Evolutionary conservation across 1,140 invertebrate genomes (phyloP), one percentile per base, ranked within the genome.

Genomic region (Sinella curviseta): DNA sequence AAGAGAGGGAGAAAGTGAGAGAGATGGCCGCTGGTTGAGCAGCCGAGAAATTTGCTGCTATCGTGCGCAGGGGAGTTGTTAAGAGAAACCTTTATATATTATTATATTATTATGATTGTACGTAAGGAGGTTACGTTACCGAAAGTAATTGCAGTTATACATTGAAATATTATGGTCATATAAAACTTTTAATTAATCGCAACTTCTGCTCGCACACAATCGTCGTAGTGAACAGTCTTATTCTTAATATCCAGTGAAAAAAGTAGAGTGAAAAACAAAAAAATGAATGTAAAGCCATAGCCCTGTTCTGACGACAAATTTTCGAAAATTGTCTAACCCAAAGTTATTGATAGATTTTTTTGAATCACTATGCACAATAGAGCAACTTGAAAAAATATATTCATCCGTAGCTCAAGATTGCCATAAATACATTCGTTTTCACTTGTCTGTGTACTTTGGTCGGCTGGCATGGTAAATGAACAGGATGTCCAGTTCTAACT

Each of bases 121-220:
- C 39, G 39, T 48, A 12, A 48, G 8, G 39, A 48, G 20, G 39
- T 48, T 48, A 48, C 39, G 8, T 48, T 48, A 12, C 39, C 39
- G n/a, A 70, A 70, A 17, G 65, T 70, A 70, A 70, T 70, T 70
- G 65, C 65, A 70, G 65, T 70, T 60, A 14, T 60, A 60, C 65
- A 65, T 26, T 70, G 30, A 70, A 70, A 70, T 70, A 70, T 33
- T 70, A 33, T 70, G 12, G 65, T 33, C 65, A 33, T 48, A 48
- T 70, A 30, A 33, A 70, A 70, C 28, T 70, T 70, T 70, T 70
- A 70, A 70, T 70, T 70, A 70, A 70, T 70, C 65, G 8, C 28
- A 70, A 70, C 65, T 70, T 70, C 31, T 33, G 8, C 57, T 16
- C 3, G 12, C n/a, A n/a, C n/a, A 60, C 57, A 60, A 26, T 60